These are phyloP conservation scores for Acleris emargana DNA, from an alignment of 2,888 invertebrate species.

Conservation along the genomic window DNA sequence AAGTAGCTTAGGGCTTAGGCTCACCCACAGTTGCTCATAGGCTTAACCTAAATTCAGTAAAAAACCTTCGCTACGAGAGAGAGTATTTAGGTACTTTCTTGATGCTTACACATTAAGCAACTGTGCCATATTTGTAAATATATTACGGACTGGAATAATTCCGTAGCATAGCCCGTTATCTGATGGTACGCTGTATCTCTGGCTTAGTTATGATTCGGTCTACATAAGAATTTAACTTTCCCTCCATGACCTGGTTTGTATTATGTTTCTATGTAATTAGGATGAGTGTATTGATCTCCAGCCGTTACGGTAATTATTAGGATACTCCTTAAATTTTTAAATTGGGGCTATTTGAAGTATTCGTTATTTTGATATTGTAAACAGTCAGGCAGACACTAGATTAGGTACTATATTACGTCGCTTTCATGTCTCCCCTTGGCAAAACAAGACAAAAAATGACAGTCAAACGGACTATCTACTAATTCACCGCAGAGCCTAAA, in stretches of 20 bases:
- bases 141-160: constrained; percentile 16
- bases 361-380: too few relatives aligned
- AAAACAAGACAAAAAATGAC: too few relatives aligned
- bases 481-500: too few relatives aligned
- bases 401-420: too few relatives aligned
- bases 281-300: not conserved
- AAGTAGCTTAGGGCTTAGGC: too few relatives aligned
- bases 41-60: not conserved
- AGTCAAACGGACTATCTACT: too few relatives aligned
- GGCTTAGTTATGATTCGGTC: constrained; percentile 23
- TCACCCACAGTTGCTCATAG: not conserved
- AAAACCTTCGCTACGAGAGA: not conserved
- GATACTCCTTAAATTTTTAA: too few relatives aligned
- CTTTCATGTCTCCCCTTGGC: too few relatives aligned
- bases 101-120: constrained; percentile 2
- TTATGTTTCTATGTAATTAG: not conserved
- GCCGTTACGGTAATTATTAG: too few relatives aligned
- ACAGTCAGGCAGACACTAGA: too few relatives aligned
- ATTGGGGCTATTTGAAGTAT: too few relatives aligned
- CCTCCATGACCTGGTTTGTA: constrained; percentile 2
- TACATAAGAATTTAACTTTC: constrained; percentile 25
- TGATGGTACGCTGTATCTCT: constrained; percentile 19
- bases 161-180: constrained; percentile 8
- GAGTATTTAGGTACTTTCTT: not conserved
- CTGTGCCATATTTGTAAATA: constrained; percentile 7